Conservation (phyloP, 2,888 invertebrate genomes). For the Sclerodermus sp. region DNA sequence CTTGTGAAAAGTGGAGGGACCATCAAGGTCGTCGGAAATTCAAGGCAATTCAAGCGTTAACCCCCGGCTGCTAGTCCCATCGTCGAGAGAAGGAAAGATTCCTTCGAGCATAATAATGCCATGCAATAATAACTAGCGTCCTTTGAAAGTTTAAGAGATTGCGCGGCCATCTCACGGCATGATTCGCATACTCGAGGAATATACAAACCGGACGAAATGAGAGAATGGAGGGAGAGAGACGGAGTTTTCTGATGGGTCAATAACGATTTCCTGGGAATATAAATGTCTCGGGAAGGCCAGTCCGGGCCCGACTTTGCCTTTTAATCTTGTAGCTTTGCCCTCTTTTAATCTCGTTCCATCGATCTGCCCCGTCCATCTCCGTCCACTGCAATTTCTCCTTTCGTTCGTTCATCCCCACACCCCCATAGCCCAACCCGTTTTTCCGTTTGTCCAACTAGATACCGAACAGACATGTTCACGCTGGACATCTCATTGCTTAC, state of each 20-base stretch:
- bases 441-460: not conserved
- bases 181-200: not conserved
- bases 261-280: conserved; percentile 39
- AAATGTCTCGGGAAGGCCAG: conserved; percentile 33
- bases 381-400: conserved; percentile 37
- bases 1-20: too few species aligned
- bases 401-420: conserved; percentile 18
- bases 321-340: conserved; percentile 43
- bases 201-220: not conserved
- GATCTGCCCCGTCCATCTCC: conserved; percentile 23
- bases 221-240: conserved; percentile 1
- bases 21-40: too few species aligned
- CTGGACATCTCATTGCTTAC: conserved; percentile 5
- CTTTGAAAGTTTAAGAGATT: not conserved
- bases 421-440: not conserved
- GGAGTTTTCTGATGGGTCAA: conserved; percentile 31
- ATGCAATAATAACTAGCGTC: not conserved
- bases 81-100: too few species aligned
- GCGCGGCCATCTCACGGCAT: too few species aligned
- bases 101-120: too few species aligned
- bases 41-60: too few species aligned
- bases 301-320: conserved; percentile 37
- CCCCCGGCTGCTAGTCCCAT: too few species aligned
- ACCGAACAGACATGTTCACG: conserved; percentile 1
- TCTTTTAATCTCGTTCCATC: conserved; percentile 44